A percentile compares a stretch with the other conserved stretches of the same genome.
phyloP scores from a whole-genome alignment of 1,140 invertebrate species.

The Drosophila takahashii region DNA sequence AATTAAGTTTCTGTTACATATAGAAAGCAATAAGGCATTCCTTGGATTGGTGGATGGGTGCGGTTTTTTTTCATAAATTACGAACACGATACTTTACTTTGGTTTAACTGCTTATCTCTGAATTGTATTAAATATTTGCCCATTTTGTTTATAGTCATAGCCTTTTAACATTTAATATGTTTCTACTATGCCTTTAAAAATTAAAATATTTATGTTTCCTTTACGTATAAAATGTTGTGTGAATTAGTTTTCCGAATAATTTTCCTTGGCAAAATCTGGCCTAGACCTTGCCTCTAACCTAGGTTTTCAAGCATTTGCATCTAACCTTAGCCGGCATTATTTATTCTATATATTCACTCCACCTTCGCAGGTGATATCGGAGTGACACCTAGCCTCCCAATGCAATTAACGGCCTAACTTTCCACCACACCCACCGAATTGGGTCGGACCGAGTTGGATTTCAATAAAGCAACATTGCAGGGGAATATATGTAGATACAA shows the following conservation, averaged over 20 bases:
- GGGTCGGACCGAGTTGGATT: conserved; percentile 22
- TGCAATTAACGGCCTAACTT: conserved; percentile 30
- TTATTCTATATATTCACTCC: conserved; percentile 13
- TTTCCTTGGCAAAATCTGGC: conserved; percentile 1
- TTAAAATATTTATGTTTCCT: background rate
- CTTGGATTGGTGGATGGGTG: too few relatives aligned
- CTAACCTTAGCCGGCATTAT: conserved; percentile 44
- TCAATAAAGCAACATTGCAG: conserved; percentile 16
- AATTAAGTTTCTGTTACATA: too few relatives aligned
- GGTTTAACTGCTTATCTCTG: too few relatives aligned
- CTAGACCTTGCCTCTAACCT: conserved; percentile 42
- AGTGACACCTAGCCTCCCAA: conserved; percentile 44
- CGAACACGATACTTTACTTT: too few relatives aligned
- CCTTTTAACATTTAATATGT: too few relatives aligned
- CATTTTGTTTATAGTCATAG: too few relatives aligned
- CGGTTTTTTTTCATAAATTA: too few relatives aligned
- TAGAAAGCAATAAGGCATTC: too few relatives aligned
- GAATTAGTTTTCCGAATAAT: background rate
- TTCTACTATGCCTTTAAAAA: background rate
- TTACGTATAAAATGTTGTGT: background rate
- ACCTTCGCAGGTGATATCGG: conserved; percentile 34
- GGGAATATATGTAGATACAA: background rate
- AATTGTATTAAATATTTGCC: too few relatives aligned
- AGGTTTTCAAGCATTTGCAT: conserved; percentile 50
- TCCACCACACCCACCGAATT: conserved; percentile 40